Conservation (phyloP, 2,888 invertebrate species). For the Polylopha cassiicola region DNA sequence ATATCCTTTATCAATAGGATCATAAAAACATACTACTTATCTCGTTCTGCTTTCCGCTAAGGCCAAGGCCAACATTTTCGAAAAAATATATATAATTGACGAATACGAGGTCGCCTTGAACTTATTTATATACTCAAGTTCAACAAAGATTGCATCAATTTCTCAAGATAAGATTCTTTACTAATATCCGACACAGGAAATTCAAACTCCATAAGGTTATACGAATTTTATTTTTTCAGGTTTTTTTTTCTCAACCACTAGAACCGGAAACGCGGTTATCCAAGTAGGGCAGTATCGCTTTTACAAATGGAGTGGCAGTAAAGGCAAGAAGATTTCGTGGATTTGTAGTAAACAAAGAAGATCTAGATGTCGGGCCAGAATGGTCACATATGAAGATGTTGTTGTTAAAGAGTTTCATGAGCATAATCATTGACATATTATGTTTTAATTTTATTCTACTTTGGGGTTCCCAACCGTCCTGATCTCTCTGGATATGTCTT, state of each 20-base stretch:
- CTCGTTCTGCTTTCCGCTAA: too few relatives aligned
- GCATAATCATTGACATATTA: slow-evolving; percentile 13
- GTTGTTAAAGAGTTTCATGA: slow-evolving; percentile 6
- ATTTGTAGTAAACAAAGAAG: slow-evolving; percentile 35
- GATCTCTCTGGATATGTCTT: too few relatives aligned
- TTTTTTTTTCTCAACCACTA: slow-evolving; percentile 14
- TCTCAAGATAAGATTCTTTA: too few relatives aligned
- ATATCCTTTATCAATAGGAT: too few relatives aligned
- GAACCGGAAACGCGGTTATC: slow-evolving; percentile 25
- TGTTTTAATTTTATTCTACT: background rate
- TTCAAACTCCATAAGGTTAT: too few relatives aligned
- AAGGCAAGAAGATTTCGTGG: slow-evolving; percentile 36
- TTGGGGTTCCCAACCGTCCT: background rate
- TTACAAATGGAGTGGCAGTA: slow-evolving; percentile 34
- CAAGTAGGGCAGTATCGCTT: slow-evolving; percentile 35
- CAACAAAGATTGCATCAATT: too few relatives aligned
- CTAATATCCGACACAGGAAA: too few relatives aligned
- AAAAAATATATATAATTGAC: too few relatives aligned
- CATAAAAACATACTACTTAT: too few relatives aligned
- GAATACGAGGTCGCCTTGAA: too few relatives aligned
- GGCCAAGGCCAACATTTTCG: too few relatives aligned
- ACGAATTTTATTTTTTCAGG: background rate
- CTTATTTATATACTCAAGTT: too few relatives aligned
- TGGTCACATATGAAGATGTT: slow-evolving; percentile 14
- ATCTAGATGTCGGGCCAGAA: slow-evolving; percentile 19